Base-by-base conservation (phyloP, 2,113 vertebrate genomes). In the Vulpes lagopus region DNA sequence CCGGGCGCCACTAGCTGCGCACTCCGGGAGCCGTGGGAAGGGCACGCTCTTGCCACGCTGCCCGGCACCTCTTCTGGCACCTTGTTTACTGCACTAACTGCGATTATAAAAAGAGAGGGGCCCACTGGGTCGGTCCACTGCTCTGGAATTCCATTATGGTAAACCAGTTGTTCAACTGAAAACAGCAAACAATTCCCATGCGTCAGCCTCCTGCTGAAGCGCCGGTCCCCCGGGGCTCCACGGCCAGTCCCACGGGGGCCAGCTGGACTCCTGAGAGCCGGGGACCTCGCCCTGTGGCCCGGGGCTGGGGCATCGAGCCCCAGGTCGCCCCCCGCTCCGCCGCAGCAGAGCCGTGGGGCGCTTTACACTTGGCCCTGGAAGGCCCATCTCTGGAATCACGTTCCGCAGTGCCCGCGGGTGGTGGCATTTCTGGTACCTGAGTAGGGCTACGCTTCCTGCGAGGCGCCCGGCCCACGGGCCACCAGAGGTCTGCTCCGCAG, bases 61-160 rank as follows among this genome's bases (percentile, higher is more conserved):
- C 25, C 57, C 51, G 49, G 91, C 88, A 79, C n/a, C 30, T 78
- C 91, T 82, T 55, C 90, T 74, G 55, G 73, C 11, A 71, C 30
- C 57, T 74, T 83, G 71, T 80, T 89, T 93, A 92, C 32, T 49
- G 12, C 9, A 59, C 86, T 65, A 91, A 96, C 78, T 71, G 51
- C 4, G 82, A 57, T 53, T 64, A 89, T n/a, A 64, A 78, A 85
- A 94, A 85, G 65, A 81, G 32, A 80, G 73, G 30, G 32, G 25
- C 57, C 16, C 12, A 3, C 25, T 17, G 27, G 4, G 35, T 65
- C 84, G 32, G 7, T 84, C 43, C 22, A 35, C 81, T 87, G 53
- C 80, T 79, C 53, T 2, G 64, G 82, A 79, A 94, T 89, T 93
- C 55, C 82, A 86, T 94, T 93, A 93, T 49, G 97, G 90, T 91